Evolutionary conservation across 2,113 vertebrate genomes (phyloP).

Genomic region (Corythornis cristatus): DNA sequence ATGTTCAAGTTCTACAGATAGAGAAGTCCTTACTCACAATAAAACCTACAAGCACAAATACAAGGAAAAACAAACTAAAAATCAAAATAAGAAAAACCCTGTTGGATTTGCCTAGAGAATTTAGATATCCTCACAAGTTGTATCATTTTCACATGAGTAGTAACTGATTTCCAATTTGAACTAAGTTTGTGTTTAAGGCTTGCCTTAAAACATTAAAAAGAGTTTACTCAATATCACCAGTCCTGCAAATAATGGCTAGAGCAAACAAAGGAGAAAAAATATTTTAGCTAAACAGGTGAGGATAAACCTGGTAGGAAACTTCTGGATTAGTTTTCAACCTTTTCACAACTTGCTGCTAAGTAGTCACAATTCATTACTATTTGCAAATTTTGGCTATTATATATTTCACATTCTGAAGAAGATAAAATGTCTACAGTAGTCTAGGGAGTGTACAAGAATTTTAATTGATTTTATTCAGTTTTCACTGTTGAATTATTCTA

Average conservation of each 20-base stretch:
- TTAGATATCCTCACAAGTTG: background rate
- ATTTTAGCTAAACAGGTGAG: background rate
- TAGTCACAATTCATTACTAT: background rate
- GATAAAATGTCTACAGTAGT: background rate
- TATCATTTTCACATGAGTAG: background rate
- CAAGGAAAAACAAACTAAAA: background rate
- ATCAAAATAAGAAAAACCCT: background rate
- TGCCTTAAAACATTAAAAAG: too few relatives aligned
- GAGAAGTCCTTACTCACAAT: background rate
- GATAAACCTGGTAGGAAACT: background rate
- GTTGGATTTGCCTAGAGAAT: background rate
- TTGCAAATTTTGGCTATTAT: background rate
- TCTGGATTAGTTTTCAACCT: background rate
- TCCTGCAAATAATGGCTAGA: background rate
- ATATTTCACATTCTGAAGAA: background rate
- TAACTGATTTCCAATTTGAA: background rate
- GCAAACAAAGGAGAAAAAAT: background rate
- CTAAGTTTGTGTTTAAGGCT: background rate
- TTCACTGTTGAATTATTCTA: background rate
- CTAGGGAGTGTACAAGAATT: background rate
- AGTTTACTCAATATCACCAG: background rate
- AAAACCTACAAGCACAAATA: background rate
- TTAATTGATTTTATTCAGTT: background rate
- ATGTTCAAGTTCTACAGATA: background rate
- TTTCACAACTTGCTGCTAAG: background rate